Evolutionary conservation across 2,113 vertebrate genomes (phyloP).

Genomic region (Athene cunicularia): DNA sequence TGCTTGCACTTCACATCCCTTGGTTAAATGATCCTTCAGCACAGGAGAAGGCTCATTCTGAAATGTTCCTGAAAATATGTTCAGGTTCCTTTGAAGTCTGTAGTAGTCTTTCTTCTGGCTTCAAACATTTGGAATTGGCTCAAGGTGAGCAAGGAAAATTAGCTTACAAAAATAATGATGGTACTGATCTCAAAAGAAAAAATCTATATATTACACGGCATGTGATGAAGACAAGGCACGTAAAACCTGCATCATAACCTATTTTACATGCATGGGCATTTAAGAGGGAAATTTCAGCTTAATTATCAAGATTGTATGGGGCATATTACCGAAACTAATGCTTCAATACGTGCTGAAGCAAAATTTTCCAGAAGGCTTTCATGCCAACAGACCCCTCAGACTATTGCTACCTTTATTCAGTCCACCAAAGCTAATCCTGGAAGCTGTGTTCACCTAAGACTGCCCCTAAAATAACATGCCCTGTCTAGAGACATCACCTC

Average conservation of each 20-base stretch:
- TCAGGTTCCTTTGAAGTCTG: not conserved
- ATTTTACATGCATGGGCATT: not conserved
- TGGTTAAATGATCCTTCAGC: not conserved
- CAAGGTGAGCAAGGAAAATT: not conserved
- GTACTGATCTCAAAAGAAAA: not conserved
- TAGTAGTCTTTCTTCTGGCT: not conserved
- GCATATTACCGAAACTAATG: not conserved
- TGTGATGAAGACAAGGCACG: not conserved
- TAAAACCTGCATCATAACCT: not conserved
- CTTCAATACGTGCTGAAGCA: not conserved
- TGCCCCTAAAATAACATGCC: not conserved
- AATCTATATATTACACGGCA: not conserved
- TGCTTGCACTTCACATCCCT: not conserved
- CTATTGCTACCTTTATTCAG: fast-evolving
- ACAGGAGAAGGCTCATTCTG: not conserved
- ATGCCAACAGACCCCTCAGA: not conserved
- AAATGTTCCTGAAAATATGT: not conserved
- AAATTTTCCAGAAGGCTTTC: not conserved
- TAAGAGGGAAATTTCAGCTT: not conserved
- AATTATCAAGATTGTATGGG: not conserved
- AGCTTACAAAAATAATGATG: not conserved
- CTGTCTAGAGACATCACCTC: not conserved
- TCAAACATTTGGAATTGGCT: not conserved
- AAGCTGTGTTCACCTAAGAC: not conserved
- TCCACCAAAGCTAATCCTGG: not conserved